Percentiles rank a stretch among this genome's conserved stretches.
These are phyloP conservation scores for Stichopus horrens DNA, from an alignment of 53 echinoderm and acorn worm genomes.

Conservation along the genomic window DNA sequence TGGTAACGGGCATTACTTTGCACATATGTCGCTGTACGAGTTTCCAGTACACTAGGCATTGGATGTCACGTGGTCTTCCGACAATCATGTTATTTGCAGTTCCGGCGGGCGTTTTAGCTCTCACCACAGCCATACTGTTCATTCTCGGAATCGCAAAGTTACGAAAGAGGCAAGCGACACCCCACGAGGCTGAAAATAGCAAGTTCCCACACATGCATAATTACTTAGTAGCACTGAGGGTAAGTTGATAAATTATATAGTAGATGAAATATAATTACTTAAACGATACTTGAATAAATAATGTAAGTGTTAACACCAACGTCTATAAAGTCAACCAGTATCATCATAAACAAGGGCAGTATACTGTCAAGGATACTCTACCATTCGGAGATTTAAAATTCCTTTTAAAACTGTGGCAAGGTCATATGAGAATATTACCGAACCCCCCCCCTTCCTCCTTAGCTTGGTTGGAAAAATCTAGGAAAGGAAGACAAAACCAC, in stretches of 20 bases:
- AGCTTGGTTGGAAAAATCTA: no score
- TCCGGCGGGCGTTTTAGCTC: conserved; percentile 39
- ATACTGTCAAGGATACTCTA: no score
- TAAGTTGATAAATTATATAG: not conserved
- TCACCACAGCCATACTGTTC: conserved; percentile 7
- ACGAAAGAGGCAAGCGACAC: not conserved
- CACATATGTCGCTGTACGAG: conserved; percentile 53
- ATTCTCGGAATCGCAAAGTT: conserved; percentile 19
- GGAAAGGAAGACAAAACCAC: no score
- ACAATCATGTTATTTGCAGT: conserved; percentile 42
- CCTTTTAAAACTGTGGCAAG: no score
- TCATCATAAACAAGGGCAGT: no score
- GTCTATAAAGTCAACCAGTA: no score
- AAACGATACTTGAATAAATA: no score
- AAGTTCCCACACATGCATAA: not conserved
- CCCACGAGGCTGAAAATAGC: not conserved
- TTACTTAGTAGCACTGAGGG: conserved; percentile 34
- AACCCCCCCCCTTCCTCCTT: no score
- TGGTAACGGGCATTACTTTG: conserved; percentile 35
- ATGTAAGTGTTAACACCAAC: no score
- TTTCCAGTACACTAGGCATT: conserved; percentile 36
- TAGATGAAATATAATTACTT: no score
- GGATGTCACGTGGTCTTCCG: conserved; percentile 41
- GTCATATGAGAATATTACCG: no score
- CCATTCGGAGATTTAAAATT: no score